Conservation (phyloP, 2,888 invertebrate species). For the Apodemia mormo region DNA sequence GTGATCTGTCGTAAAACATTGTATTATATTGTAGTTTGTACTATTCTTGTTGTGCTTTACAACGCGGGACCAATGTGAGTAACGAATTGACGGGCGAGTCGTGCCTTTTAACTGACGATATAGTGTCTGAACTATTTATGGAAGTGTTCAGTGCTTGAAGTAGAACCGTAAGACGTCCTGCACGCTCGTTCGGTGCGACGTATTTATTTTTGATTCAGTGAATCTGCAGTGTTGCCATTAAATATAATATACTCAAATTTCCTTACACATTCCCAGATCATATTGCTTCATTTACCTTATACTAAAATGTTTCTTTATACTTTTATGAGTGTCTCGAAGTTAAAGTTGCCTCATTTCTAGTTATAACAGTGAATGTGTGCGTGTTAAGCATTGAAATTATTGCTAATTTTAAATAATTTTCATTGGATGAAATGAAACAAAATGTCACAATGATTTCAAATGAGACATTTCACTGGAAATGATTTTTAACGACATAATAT, state of each 20-base stretch:
- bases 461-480: too few species aligned
- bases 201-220: not conserved
- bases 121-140: not conserved
- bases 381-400: too few species aligned
- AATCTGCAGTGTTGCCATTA: constrained; percentile 1
- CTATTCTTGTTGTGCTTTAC: constrained; percentile 49
- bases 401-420: too few species aligned
- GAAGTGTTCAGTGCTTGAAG: not conserved
- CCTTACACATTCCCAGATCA: not conserved
- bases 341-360: too few species aligned
- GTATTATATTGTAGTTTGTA: constrained; percentile 50
- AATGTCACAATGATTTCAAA: too few species aligned
- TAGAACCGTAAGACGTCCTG: not conserved
- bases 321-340: too few species aligned
- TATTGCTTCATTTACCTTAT: not conserved
- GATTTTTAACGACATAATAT: too few species aligned
- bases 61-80: constrained; percentile 46
- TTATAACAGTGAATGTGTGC: too few species aligned
- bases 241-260: not conserved
- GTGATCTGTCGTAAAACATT: constrained; percentile 73
- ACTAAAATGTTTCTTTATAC: too few species aligned
- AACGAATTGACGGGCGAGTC: constrained; percentile 19
- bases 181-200: not conserved
- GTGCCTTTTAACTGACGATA: constrained; percentile 17
- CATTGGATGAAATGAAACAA: too few species aligned